Conservation (phyloP, 2,797 vertebrate species). For the Esox masquinongy region DNA sequence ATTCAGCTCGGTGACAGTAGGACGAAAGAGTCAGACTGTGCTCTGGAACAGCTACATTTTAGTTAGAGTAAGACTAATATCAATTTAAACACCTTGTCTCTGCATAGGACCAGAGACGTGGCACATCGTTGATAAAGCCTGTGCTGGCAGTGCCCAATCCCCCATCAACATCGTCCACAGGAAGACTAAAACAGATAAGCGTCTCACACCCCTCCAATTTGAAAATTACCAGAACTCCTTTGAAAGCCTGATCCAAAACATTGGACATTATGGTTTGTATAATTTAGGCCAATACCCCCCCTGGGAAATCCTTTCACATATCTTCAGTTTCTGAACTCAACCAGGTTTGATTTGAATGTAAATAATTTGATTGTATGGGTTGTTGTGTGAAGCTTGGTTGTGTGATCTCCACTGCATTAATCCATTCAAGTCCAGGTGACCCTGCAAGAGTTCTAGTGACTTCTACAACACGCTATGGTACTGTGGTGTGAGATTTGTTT, state of each 20-base stretch:
- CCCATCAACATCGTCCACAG: constrained; percentile 85
- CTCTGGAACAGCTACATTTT: no score
- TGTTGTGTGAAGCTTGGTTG: background rate
- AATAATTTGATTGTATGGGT: background rate
- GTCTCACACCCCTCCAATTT: constrained; percentile 74
- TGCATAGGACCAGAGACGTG: constrained; percentile 76
- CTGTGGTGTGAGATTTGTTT: background rate
- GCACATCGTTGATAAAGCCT: constrained; percentile 35
- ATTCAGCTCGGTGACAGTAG: no score
- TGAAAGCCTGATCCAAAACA: constrained; percentile 70
- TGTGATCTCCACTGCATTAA: no score
- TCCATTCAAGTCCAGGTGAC: background rate
- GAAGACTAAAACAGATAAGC: constrained; percentile 53
- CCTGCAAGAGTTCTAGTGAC: no score
- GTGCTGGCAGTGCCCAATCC: constrained; percentile 74
- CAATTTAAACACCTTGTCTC: background rate
- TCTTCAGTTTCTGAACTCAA: background rate
- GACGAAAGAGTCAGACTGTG: no score
- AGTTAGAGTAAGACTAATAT: no score
- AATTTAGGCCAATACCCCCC: background rate
- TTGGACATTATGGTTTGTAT: constrained; percentile 82
- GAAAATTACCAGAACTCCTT: constrained; percentile 73
- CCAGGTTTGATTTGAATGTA: background rate
- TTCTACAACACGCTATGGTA: background rate
- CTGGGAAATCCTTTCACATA: background rate